phyloP scores from a whole-genome alignment of 1,140 invertebrate species.

The Drosophila albomicans region DNA sequence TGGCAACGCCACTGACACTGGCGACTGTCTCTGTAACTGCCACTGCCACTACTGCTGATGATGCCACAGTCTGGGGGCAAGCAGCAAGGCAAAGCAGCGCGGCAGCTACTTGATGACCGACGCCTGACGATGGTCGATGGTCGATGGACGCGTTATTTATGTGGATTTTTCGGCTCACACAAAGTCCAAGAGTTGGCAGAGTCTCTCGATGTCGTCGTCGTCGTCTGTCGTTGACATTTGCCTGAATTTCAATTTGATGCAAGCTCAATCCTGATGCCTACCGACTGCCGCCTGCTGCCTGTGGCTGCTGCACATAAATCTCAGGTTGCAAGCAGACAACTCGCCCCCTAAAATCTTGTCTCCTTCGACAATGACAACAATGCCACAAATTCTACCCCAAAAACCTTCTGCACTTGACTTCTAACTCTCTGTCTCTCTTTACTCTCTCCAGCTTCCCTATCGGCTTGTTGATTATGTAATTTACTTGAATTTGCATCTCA shows the following conservation, averaged over 20 bases:
- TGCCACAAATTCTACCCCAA: slow-evolving; percentile 8
- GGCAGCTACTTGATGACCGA: slow-evolving; percentile 29
- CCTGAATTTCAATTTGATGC: slow-evolving; percentile 77
- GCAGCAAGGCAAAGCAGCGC: not conserved
- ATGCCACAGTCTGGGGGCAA: slow-evolving; percentile 1
- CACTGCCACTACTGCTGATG: not conserved
- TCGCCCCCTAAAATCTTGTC: slow-evolving; percentile 1
- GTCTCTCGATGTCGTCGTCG: slow-evolving; percentile 3
- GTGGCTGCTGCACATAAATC: slow-evolving; percentile 61
- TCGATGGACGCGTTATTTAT: slow-evolving; percentile 72
- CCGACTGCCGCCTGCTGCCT: slow-evolving; percentile 47
- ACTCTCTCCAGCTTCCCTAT: not conserved
- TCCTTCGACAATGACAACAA: slow-evolving; percentile 15
- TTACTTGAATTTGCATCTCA: slow-evolving; percentile 18
- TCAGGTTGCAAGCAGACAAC: slow-evolving; percentile 19
- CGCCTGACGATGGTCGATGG: slow-evolving; percentile 12
- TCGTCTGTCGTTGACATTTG: slow-evolving; percentile 72
- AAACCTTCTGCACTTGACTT: slow-evolving; percentile 7
- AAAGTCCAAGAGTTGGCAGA: slow-evolving; percentile 16
- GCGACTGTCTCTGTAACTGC: slow-evolving; percentile 8
- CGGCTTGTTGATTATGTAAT: slow-evolving; percentile 13
- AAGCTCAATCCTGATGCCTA: slow-evolving; percentile 39
- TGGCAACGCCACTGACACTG: not conserved
- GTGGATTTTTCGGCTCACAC: slow-evolving; percentile 59
- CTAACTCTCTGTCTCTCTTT: not conserved